phyloP scores from a whole-genome alignment of 2,113 vertebrate genomes.

The Tamias sibiricus region DNA sequence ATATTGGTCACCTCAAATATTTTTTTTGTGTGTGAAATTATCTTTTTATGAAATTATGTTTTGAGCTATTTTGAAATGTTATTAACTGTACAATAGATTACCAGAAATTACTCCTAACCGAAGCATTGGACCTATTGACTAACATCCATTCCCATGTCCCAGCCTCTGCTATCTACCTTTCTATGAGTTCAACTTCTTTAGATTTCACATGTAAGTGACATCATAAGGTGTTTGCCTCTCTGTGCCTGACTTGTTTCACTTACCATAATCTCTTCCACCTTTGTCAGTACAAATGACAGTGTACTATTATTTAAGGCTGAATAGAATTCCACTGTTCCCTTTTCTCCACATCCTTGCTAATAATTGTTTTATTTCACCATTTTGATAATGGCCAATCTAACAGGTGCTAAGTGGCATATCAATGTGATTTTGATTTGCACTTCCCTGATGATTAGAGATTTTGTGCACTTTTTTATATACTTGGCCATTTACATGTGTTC shows the following conservation, averaged over 20 bases:
- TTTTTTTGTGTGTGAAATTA: background rate
- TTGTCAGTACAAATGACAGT: background rate
- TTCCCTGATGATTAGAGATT: background rate
- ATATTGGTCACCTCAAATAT: background rate
- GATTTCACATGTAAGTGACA: background rate
- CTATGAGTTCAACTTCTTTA: background rate
- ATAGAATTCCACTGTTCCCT: background rate
- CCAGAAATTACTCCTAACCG: background rate
- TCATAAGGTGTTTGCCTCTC: background rate
- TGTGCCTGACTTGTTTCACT: background rate
- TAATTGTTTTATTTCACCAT: background rate
- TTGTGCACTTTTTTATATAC: background rate
- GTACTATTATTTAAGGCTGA: background rate
- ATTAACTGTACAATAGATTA: background rate
- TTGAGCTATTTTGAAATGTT: background rate
- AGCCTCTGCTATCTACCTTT: background rate
- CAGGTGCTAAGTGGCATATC: background rate
- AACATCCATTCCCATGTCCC: background rate
- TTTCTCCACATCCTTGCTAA: background rate
- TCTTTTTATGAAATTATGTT: background rate
- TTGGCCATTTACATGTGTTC: background rate
- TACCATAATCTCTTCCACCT: background rate
- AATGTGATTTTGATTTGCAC: background rate
- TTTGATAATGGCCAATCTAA: background rate
- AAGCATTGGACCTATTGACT: background rate